Evolutionary conservation across 2,113 vertebrate genomes (phyloP).

Genomic region (Stegastes partitus): DNA sequence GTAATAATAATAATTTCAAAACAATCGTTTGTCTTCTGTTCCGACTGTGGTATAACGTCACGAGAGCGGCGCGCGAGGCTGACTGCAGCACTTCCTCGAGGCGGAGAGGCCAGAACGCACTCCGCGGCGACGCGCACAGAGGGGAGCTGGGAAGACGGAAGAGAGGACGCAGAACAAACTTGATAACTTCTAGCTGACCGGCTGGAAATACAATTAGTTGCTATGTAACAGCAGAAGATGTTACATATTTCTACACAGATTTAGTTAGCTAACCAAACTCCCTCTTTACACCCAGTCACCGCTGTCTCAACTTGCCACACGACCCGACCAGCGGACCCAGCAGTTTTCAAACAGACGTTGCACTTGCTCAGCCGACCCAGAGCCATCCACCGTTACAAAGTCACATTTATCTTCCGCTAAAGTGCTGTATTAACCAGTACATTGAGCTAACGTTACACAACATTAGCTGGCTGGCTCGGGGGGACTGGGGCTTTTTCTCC

Average conservation of each 20-base stretch:
- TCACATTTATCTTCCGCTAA: constrained; percentile 32
- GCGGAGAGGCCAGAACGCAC: constrained; percentile 38
- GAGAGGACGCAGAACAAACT: constrained; percentile 71
- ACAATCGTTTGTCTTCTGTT: background rate
- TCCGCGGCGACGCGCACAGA: constrained; percentile 55
- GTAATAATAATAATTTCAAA: too few species aligned
- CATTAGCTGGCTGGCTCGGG: background rate
- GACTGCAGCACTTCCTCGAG: constrained; percentile 63
- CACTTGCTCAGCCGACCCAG: constrained; percentile 54
- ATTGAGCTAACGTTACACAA: background rate
- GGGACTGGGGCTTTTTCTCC: constrained; percentile 17
- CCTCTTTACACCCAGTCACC: constrained; percentile 32
- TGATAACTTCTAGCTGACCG: constrained; percentile 58
- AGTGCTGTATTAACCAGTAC: constrained; percentile 10
- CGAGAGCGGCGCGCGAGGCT: constrained; percentile 21
- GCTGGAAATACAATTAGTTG: constrained; percentile 16
- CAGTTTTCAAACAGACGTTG: constrained; percentile 69
- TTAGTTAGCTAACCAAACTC: constrained; percentile 17
- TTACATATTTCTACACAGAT: constrained; percentile 3
- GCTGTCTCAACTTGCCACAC: constrained; percentile 40
- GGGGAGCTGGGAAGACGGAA: constrained; percentile 73
- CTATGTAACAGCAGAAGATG: constrained; percentile 16
- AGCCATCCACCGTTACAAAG: constrained; percentile 47
- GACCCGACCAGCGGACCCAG: constrained; percentile 38
- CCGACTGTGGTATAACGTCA: background rate